Percentiles rank a stretch among this genome's conserved stretches.
Conservation (phyloP, 2,888 invertebrate genomes). For the Drosophila putrida region DNA sequence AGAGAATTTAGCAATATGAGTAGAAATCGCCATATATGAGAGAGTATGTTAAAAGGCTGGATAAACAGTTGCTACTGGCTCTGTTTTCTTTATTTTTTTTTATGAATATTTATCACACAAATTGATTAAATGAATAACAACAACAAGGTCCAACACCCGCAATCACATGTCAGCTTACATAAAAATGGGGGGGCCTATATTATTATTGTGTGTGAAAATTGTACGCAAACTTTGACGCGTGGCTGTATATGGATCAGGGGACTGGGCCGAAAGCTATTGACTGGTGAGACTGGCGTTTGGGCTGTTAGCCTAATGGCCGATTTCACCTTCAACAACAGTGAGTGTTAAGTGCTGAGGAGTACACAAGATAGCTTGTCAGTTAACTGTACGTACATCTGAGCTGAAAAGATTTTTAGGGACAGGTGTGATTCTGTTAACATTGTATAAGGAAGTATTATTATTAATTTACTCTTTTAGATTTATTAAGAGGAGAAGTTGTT, state of each 20-base stretch:
- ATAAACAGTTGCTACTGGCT: slow-evolving; percentile 45
- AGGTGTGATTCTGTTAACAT: background rate
- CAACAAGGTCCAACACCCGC: slow-evolving; percentile 32
- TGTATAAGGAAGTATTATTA: no score
- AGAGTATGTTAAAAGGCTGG: slow-evolving; percentile 55
- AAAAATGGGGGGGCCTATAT: slow-evolving; percentile 35
- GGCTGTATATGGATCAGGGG: slow-evolving; percentile 42
- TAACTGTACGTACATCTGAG: slow-evolving; percentile 50
- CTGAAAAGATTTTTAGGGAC: no score
- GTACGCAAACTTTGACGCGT: slow-evolving; percentile 64
- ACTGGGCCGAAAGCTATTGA: slow-evolving; percentile 12
- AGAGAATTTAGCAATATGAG: slow-evolving; percentile 53
- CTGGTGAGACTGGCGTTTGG: slow-evolving; percentile 13
- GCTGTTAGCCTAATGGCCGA: slow-evolving; percentile 43
- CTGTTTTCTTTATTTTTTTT: slow-evolving; percentile 51
- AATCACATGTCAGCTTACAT: slow-evolving; percentile 59
- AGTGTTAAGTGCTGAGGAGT: slow-evolving; percentile 23
- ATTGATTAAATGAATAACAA: slow-evolving; percentile 57
- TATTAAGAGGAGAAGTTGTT: no score
- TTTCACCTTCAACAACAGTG: slow-evolving; percentile 53
- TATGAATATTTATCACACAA: slow-evolving; percentile 63
- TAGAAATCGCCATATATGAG: slow-evolving; percentile 22
- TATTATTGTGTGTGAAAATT: slow-evolving; percentile 58
- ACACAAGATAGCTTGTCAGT: slow-evolving; percentile 9
- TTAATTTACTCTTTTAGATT: no score